Conservation (phyloP, 2,113 vertebrate species). For the Lepisosteus osseus region DNA sequence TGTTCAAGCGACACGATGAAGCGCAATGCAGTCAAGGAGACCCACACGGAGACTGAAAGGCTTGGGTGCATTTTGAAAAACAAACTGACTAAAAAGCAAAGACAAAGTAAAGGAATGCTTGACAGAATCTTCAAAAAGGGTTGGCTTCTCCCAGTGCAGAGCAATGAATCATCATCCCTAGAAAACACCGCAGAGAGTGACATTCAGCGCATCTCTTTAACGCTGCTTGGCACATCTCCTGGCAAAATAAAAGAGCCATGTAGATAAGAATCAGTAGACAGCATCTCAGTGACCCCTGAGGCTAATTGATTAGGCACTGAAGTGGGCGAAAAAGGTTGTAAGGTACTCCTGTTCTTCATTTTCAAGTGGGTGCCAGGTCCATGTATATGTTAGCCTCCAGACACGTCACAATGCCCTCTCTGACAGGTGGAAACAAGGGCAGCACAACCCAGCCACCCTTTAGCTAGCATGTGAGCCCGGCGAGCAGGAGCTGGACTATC, state of each 20-base stretch:
- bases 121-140: no score
- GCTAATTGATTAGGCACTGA: slow-evolving; percentile 59
- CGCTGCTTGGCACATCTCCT: slow-evolving; percentile 49
- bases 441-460: slow-evolving; percentile 47
- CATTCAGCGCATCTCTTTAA: slow-evolving; percentile 46
- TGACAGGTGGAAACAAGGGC: slow-evolving; percentile 44
- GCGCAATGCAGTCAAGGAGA: no score
- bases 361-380: slow-evolving; percentile 64
- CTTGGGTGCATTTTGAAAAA: no score
- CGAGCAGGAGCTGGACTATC: slow-evolving; percentile 37
- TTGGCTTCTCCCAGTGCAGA: no score
- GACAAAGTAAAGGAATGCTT: no score
- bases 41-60: no score
- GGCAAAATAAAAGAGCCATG: slow-evolving; percentile 58
- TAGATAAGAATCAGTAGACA: slow-evolving; percentile 61
- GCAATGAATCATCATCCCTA: no score
- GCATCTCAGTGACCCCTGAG: slow-evolving; percentile 43
- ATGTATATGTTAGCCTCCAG: slow-evolving; percentile 48
- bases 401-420: slow-evolving; percentile 44
- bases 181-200: slow-evolving; percentile 24
- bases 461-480: slow-evolving; percentile 46
- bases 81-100: no score
- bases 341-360: slow-evolving; percentile 58
- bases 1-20: no score
- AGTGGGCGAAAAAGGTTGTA: slow-evolving; percentile 68